Percentiles rank a stretch among this genome's conserved stretches.
Conservation (phyloP, 2,113 vertebrate genomes). For the Okapia johnstoni region DNA sequence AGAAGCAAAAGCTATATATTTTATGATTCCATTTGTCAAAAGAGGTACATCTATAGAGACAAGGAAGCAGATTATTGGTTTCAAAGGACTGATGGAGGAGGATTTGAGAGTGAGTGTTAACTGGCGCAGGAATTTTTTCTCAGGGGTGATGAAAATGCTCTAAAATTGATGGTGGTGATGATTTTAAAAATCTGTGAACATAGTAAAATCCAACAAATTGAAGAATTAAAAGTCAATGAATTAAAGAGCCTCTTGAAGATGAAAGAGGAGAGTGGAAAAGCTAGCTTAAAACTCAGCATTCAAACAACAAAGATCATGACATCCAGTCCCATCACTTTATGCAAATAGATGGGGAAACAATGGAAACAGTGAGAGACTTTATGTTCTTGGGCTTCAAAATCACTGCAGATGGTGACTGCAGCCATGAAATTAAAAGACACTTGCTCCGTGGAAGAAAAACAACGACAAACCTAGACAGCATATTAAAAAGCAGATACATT, state of each 20-base stretch:
- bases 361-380: background rate
- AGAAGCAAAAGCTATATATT: background rate
- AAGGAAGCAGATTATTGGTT: background rate
- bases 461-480: background rate
- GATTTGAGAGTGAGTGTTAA: too few relatives aligned
- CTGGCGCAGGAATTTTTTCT: background rate
- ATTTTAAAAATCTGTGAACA: background rate
- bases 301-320: background rate
- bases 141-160: background rate
- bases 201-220: background rate
- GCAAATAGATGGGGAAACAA: background rate
- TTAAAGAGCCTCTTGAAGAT: background rate
- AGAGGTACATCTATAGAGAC: background rate
- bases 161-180: background rate
- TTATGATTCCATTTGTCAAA: background rate
- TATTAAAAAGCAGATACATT: background rate
- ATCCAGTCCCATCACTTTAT: background rate
- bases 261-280: background rate
- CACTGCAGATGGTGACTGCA: background rate
- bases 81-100: accelerated
- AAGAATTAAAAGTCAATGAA: background rate
- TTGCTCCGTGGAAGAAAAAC: background rate
- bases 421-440: background rate
- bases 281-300: background rate
- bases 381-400: background rate